Conservation (phyloP, 1,140 invertebrate species). For the Drosophila athabasca region DNA sequence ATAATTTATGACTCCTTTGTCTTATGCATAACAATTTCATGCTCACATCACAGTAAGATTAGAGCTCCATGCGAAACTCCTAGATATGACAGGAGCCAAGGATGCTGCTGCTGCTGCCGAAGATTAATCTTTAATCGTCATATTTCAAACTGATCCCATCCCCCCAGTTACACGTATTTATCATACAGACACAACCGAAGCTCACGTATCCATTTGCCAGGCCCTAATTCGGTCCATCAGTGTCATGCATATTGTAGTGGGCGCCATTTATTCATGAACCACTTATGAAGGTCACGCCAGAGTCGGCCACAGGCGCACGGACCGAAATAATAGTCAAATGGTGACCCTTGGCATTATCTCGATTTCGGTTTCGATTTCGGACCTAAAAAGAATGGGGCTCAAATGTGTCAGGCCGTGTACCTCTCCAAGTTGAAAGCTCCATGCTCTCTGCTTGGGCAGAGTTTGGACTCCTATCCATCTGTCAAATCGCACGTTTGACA, state of each 20-base stretch:
- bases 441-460: no score
- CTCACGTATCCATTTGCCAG: conserved; percentile 18
- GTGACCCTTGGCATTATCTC: conserved; percentile 49
- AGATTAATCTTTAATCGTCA: conserved; percentile 10
- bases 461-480: conserved; percentile 51
- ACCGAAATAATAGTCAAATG: conserved; percentile 36
- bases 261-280: conserved; percentile 43
- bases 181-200: not conserved
- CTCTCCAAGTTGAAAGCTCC: not conserved
- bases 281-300: conserved; percentile 50
- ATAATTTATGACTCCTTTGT: conserved; percentile 43
- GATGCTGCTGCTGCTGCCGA: not conserved
- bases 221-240: conserved; percentile 22
- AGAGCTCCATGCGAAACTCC: not conserved
- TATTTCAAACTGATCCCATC: conserved; percentile 32
- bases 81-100: not conserved
- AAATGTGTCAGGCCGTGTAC: no score
- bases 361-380: conserved; percentile 24
- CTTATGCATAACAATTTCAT: conserved; percentile 32
- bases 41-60: conserved; percentile 17
- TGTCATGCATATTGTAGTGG: conserved; percentile 37
- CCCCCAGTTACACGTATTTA: conserved; percentile 6
- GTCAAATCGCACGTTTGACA: conserved; percentile 42
- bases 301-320: conserved; percentile 18
- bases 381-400: conserved; percentile 23